Conservation (phyloP, 1,140 invertebrate species). For the Coelopa frigida region DNA sequence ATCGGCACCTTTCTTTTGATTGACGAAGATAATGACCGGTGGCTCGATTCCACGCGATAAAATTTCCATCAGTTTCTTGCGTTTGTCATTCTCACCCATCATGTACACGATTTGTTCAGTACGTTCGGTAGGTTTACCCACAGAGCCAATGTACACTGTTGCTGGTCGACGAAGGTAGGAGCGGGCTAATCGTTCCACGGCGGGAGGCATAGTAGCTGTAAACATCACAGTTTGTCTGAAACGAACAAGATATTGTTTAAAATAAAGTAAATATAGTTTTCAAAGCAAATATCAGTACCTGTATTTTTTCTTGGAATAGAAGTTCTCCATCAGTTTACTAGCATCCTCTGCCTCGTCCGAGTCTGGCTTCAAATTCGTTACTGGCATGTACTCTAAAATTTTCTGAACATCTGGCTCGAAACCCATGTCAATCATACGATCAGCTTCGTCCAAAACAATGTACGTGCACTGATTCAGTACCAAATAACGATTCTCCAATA, state of each 20-base stretch:
- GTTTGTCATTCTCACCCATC: constrained; percentile 89
- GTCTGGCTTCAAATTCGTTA: constrained; percentile 97
- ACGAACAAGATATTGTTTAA: no score
- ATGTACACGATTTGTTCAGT: constrained; percentile 97
- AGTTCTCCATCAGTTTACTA: constrained; percentile 83
- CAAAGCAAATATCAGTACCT: constrained; percentile 24
- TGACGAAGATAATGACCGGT: constrained; percentile 99
- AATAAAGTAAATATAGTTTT: background rate
- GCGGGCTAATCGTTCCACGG: constrained; percentile 91
- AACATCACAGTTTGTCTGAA: constrained; percentile 98
- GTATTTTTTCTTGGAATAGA: constrained; percentile 96
- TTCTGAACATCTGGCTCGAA: constrained; percentile 98
- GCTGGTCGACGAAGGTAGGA: constrained; percentile 93
- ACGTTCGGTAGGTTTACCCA: constrained; percentile 95
- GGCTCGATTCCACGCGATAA: constrained; percentile 82
- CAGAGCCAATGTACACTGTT: constrained; percentile 97
- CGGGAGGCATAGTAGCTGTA: constrained; percentile 98
- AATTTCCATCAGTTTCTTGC: constrained; percentile 81
- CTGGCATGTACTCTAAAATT: constrained; percentile 97
- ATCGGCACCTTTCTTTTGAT: constrained; percentile 99
- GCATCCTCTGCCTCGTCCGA: constrained; percentile 98
- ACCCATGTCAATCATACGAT: constrained; percentile 99
- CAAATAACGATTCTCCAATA: constrained; percentile 95
- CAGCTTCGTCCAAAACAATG: constrained; percentile 90
- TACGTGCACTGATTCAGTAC: constrained; percentile 94